These are phyloP conservation scores for Ondatra zibethicus DNA, from an alignment of 2,113 vertebrate species.

Conservation along the genomic window DNA sequence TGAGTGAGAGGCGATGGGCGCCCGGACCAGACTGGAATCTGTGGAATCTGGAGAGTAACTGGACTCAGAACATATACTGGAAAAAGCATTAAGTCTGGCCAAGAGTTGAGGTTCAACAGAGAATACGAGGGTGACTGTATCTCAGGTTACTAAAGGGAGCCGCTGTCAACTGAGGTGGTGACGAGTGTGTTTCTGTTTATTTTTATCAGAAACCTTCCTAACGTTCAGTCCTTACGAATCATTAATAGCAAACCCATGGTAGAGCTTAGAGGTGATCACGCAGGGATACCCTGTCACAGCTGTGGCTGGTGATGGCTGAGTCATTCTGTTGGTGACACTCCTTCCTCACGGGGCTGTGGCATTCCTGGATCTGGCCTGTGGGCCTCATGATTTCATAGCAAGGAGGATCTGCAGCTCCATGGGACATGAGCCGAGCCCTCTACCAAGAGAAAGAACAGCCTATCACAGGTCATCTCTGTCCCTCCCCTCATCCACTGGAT, in stretches of 20 bases:
- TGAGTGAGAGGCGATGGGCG: background rate
- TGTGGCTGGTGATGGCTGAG: background rate
- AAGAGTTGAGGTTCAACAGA: background rate
- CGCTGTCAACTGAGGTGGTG: background rate
- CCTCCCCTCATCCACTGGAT: too few relatives aligned
- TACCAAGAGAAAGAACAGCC: background rate
- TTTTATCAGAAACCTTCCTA: background rate
- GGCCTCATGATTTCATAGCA: background rate
- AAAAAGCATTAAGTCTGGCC: background rate
- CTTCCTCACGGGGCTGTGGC: background rate
- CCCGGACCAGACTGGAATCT: background rate
- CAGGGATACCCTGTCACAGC: accelerated
- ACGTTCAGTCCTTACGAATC: background rate
- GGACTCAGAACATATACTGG: background rate
- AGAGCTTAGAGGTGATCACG: background rate
- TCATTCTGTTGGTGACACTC: background rate
- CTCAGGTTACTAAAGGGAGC: background rate
- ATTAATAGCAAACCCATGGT: background rate
- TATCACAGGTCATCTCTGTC: background rate
- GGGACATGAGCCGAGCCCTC: background rate
- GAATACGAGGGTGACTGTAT: background rate
- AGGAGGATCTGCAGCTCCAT: background rate
- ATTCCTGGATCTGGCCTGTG: background rate
- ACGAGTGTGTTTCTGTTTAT: background rate
- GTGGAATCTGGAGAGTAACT: background rate